phyloP scores from a whole-genome alignment of 2,888 invertebrate species.

The Byasa hedistus region DNA sequence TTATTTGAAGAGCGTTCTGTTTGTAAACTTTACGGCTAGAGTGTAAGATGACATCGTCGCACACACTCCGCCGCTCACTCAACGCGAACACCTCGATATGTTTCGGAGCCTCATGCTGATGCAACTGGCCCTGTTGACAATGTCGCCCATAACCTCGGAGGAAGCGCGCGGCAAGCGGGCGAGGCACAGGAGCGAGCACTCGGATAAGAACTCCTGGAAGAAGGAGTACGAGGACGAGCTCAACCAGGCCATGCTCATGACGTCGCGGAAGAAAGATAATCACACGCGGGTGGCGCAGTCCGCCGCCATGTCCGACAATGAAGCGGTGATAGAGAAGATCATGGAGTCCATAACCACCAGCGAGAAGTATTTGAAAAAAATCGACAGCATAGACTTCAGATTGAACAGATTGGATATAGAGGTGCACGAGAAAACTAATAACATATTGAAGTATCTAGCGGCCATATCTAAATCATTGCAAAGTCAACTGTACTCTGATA shows the following conservation, averaged over 20 bases:
- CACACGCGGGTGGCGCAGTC: constrained; percentile 51
- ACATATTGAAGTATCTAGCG: constrained; percentile 56
- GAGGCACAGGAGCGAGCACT: constrained; percentile 47
- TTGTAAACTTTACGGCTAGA: constrained; percentile 50
- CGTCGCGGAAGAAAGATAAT: constrained; percentile 51
- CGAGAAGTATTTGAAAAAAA: constrained; percentile 70
- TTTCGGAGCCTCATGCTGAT: constrained; percentile 40
- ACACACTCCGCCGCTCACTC: constrained; percentile 46
- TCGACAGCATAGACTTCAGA: constrained; percentile 70
- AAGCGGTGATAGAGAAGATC: constrained; percentile 63
- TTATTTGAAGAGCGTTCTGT: constrained; percentile 47
- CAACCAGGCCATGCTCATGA: constrained; percentile 57
- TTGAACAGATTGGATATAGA: constrained; percentile 69
- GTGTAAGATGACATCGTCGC: constrained; percentile 33
- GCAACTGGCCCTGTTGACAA: constrained; percentile 37
- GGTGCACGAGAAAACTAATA: constrained; percentile 68
- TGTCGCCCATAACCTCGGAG: constrained; percentile 45
- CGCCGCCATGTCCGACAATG: constrained; percentile 49
- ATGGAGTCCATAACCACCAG: constrained; percentile 67
- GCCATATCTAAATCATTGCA: constrained; percentile 49
- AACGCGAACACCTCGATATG: constrained; percentile 53
- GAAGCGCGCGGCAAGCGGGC: constrained; percentile 41
- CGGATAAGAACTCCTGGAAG: constrained; percentile 63
- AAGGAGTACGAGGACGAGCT: constrained; percentile 69
- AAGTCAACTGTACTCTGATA: constrained; percentile 42